Base-by-base conservation (phyloP, 37 sponge, comb jelly and placozoan species). In the Halisarca cf. caerulea region DNA sequence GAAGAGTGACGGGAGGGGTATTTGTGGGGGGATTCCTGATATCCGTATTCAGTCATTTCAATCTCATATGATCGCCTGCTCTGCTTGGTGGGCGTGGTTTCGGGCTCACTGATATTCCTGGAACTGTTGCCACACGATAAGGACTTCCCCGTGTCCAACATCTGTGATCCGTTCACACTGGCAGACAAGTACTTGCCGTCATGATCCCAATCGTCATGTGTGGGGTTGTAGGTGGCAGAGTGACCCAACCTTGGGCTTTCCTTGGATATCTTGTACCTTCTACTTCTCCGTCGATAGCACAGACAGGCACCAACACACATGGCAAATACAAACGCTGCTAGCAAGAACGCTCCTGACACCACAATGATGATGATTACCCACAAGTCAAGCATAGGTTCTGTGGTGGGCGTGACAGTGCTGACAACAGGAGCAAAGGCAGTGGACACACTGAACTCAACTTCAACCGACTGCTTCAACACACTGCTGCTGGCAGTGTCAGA, bases 191-290 rank as follows among this genome's bases (percentile, higher is more conserved):
- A 74, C 24, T 43, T 40, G 1, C 69, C 69, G 3, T 68, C 69
- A 30, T 68, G 69, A 25, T 74, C 77, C 77, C 77, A 74, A 8
- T 68, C 69, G 17, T 34, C 35, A 5, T 68, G 35, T n/a, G n/a
- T n/a, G 20, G 25, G 71, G 15, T n/a, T 41, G 44, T 43, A 74
- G 44, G 36, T 39, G 2, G 36, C 44, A 74, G 2, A 20, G 24
- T 37, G 39, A 25, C 6, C 44, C 32, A 68, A 1, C 30, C 35
- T 30, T 3, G 69, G 9, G 64, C 64, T 68, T 34, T 30, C 69
- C n/a, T n/a, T n/a, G 38, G 2, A 40, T 41, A 74, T 44, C 42
- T 40, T 43, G 25, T 74, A 74, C 36, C 2, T 8, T 20, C 77
- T 37, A 2, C 2, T 41, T 74, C 45, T 20, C 24, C 77, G 36